Conservation (phyloP, 2,888 invertebrate species). For the Oligia strigilis region DNA sequence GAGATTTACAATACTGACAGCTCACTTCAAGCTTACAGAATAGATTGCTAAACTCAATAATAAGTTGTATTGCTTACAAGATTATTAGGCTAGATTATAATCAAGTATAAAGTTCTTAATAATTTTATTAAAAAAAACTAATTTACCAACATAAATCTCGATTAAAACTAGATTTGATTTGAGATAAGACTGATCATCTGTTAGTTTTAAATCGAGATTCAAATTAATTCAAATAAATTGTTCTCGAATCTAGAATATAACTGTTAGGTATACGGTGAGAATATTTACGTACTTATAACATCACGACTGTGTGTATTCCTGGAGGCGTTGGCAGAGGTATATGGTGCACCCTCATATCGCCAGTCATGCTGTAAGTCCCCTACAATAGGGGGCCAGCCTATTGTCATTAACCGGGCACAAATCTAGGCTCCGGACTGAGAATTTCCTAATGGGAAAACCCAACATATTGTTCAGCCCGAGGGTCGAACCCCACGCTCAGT, state of each 20-base stretch:
- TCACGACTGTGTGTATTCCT: not conserved
- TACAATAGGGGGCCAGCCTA: conserved; percentile 22
- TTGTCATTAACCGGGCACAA: conserved; percentile 12
- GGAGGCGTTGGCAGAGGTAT: not conserved
- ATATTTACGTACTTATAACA: not conserved
- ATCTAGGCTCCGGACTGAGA: conserved; percentile 24
- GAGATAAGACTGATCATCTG: not conserved
- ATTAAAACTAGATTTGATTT: conserved; percentile 10
- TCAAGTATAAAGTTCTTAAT: not conserved
- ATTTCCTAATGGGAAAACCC: conserved; percentile 30
- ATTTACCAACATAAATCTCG: not conserved
- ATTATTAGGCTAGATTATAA: not conserved
- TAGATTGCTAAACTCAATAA: not conserved
- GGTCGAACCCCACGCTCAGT: conserved; percentile 19
- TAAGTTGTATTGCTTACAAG: not conserved
- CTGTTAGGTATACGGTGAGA: not conserved
- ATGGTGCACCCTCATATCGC: conserved; percentile 2
- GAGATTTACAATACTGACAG: not conserved
- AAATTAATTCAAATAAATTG: not conserved
- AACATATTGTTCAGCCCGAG: not conserved
- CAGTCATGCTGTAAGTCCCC: conserved; percentile 8
- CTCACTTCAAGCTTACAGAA: not conserved
- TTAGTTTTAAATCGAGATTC: not conserved
- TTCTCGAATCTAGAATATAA: conserved; percentile 4
- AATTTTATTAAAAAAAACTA: not conserved